Base-by-base conservation (phyloP, 1,140 invertebrate species). In the Zaprionus kolodkinae region DNA sequence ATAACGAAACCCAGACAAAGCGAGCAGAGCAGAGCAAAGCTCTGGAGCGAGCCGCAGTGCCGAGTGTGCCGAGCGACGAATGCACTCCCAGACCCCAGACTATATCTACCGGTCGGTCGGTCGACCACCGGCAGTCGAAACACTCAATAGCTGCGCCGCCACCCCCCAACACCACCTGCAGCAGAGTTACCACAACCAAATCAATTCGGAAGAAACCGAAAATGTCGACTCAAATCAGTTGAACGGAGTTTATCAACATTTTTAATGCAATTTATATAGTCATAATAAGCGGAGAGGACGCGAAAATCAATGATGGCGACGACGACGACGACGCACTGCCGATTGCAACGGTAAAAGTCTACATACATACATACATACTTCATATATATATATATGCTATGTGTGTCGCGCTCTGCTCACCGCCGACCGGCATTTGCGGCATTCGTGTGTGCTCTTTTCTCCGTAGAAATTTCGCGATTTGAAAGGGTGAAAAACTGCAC, bases 401-500 rank as follows among this genome's bases (percentile, higher is more conserved):
- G 36, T 60, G 13, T 30, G 61, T 43, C 25, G 52, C 13, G 12
- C 25, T 65, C 33, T 25, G 35, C 61, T 71, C 27, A 54, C 38
- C 67, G 59, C 67, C 66, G 72, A 79, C 69, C 75, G 83, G 83
- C 80, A 88, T 78, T 85, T 76, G 75, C 63, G 54, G 64, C 55
- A 78, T 70, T 81, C 78, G 71, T 81, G 69, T 81, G 74, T 67
- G 72, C 66, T 74, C 60, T 61, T 67, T 75, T 74, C 40, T 78
- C 69, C 59, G 61, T 69, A 67, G 75, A 76, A 81, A 72, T 79
- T 79, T 84, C 80, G 70, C 77, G 77, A 78, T 68, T 78, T 36
- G 43, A 64, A 79, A 87, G 84, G 84, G 84, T 87, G 84, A 72
- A 88, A 88, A 89, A 85, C 50, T 89, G 84, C 81, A 71, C 48